Base-by-base conservation (phyloP, 2,797 vertebrate genomes). In the Diceros bicornis region DNA sequence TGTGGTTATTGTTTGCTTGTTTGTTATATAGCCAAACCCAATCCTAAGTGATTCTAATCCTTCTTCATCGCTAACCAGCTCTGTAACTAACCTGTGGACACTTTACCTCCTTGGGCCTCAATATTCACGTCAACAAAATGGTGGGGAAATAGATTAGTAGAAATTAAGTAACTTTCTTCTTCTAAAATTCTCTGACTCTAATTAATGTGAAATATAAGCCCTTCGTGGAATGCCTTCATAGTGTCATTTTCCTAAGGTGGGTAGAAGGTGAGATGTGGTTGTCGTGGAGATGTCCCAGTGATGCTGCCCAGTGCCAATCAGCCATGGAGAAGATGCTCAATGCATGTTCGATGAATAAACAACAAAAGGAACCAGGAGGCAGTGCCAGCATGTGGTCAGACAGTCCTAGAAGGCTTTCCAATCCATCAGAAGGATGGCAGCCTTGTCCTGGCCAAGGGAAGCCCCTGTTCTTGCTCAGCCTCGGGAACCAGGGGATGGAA, bases 161-260 rank as follows among this genome's bases (percentile, higher is more conserved):
- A 83, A 37, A 83, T 50, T 16, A 59, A 50, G n/a, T 13, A 62
- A 44, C 17, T 10, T 34, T 34, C 71, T 34, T 34, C 71, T 55
- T 84, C 47, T 66, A 87, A 87, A 92, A 27, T 37, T 64, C 55
- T 71, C 34, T 47, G 18, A 41, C 74, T 81, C 44, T 82, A n/a
- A 52, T 61, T 20, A 12, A 62, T 77, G 52, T 71, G 78, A 84
- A 57, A 29, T n/a, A 97, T 82, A 78, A 55, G 92, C 57, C 72
- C 81, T 82, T 88, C 11, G 23, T 52, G 98, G 98, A 94, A 98
- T 97, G 97, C 97, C 97, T 98, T 98, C 92, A 96, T 92, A 94
- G 87, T 0, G 5, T 92, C 74, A 75, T 96, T 62, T 82, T 95
- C 71, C 21, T 2, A 7, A 91, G 55, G 32, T 4, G 25, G 34